Evolutionary conservation across 2,113 vertebrate species (phyloP).

Genomic region (Equus przewalskii): DNA sequence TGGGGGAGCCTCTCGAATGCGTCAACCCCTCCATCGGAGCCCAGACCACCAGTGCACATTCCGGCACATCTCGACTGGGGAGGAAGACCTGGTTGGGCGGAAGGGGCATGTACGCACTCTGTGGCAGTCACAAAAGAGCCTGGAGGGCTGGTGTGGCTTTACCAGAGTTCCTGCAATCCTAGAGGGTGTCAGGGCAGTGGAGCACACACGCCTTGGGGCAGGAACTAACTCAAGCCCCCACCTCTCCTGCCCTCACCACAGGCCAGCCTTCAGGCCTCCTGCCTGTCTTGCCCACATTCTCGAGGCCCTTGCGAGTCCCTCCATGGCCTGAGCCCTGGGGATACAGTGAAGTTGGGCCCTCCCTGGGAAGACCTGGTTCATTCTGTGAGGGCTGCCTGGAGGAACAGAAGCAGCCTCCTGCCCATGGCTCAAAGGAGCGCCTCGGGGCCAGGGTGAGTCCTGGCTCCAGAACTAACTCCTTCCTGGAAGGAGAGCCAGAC

Average conservation of each 20-base stretch:
- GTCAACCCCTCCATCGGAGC: background rate
- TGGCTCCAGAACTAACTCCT: background rate
- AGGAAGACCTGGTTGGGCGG: background rate
- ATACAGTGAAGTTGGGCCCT: background rate
- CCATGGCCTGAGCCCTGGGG: background rate
- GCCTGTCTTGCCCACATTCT: background rate
- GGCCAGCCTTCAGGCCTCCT: background rate
- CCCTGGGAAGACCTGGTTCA: background rate
- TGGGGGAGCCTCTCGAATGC: background rate
- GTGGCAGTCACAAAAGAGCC: background rate
- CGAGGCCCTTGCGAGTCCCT: background rate
- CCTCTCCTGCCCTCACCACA: background rate
- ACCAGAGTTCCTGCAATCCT: background rate
- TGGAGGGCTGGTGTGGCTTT: background rate
- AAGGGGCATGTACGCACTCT: background rate
- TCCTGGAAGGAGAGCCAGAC: background rate
- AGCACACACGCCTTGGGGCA: background rate
- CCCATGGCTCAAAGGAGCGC: background rate
- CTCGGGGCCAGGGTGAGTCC: background rate
- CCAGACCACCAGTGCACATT: background rate
- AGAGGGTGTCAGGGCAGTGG: background rate
- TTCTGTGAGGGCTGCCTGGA: background rate
- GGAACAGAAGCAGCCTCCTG: background rate
- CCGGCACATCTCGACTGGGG: background rate
- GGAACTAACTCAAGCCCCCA: background rate